Base-by-base conservation (phyloP, 2,888 invertebrate species). In the Saturnia japonica region DNA sequence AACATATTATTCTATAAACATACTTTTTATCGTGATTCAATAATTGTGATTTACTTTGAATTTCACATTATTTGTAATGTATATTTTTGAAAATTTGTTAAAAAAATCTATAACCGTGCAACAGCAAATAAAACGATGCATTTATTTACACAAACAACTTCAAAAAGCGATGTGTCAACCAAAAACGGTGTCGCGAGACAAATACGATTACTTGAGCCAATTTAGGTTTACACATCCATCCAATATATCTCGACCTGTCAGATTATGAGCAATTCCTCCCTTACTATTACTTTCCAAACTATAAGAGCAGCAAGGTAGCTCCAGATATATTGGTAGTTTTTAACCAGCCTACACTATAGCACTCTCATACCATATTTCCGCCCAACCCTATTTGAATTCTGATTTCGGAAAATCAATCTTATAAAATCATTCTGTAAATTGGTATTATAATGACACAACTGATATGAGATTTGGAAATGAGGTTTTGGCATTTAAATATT, bases 331-430 rank as follows among this genome's bases (percentile, higher is more conserved):
- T 89, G 88, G 93, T 72, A 75, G 74, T 73, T 82, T 82, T 85
- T 84, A 84, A 81, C 82, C 87, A 81, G 81, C 88, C 88, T 85
- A 90, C 89, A 85, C 87, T 86, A 82, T 85, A 78, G 82, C 88
- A 80, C 88, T 87, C 86, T 91, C 91, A 92, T 92, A 89, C 89
- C 86, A 84, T 83, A 87, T 89, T 92, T 94, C 93, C 93, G 93
- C 85, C 88, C 81, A 82, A 86, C 90, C 90, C 91, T 89, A 86
- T 79, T 83, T 79, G 75, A 77, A 75, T 74, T 72, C 40, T 74
- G 73, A 71, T 72, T 74, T 77, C 79, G 75, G 57, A 87, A 81
- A 81, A 80, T 85, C 72, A 76, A 81, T 86, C 79, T 74, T 91
- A 85, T 54, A 11, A n/a, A 22, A 11, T 22, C n/a, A 22, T 2